phyloP scores from a whole-genome alignment of 2,888 invertebrate genomes.

The Buathra laborator region DNA sequence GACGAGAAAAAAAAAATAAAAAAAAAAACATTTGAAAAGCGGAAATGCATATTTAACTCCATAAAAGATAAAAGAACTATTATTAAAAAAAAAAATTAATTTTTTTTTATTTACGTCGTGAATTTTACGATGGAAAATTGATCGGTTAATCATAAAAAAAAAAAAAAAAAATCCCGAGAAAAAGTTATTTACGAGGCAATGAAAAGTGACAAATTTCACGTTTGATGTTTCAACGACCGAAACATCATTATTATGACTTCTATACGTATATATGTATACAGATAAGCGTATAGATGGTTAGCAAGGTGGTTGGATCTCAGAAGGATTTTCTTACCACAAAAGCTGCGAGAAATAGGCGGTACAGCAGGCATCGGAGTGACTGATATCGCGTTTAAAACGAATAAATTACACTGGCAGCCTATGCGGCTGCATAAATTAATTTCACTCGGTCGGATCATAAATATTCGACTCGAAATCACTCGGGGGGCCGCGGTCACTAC shows the following conservation, averaged over 20 bases:
- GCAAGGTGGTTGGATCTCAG: conserved; percentile 62
- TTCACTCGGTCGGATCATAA: conserved; percentile 82
- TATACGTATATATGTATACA: conserved; percentile 5
- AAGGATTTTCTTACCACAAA: conserved; percentile 81
- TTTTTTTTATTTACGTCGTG: too few relatives aligned
- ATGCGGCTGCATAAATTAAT: conserved; percentile 84
- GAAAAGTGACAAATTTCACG: neutral
- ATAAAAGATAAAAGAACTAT: too few relatives aligned
- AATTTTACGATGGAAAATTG: neutral
- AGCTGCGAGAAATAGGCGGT: conserved; percentile 73
- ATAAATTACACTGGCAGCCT: conserved; percentile 84
- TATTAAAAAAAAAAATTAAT: neutral
- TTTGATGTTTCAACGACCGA: conserved; percentile 11
- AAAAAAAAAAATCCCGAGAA: neutral
- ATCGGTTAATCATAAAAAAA: neutral
- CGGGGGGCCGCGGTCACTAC: conserved; percentile 69
- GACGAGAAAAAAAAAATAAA: neutral
- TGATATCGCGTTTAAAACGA: conserved; percentile 80
- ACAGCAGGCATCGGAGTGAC: conserved; percentile 77
- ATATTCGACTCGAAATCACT: conserved; percentile 82
- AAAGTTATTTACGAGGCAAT: neutral
- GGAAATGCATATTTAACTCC: too few relatives aligned
- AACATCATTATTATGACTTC: conserved; percentile 25
- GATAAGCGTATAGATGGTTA: conserved; percentile 46
- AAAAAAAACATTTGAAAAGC: neutral